phyloP scores from a whole-genome alignment of 2,797 vertebrate species.

The Vespertilio murinus region DNA sequence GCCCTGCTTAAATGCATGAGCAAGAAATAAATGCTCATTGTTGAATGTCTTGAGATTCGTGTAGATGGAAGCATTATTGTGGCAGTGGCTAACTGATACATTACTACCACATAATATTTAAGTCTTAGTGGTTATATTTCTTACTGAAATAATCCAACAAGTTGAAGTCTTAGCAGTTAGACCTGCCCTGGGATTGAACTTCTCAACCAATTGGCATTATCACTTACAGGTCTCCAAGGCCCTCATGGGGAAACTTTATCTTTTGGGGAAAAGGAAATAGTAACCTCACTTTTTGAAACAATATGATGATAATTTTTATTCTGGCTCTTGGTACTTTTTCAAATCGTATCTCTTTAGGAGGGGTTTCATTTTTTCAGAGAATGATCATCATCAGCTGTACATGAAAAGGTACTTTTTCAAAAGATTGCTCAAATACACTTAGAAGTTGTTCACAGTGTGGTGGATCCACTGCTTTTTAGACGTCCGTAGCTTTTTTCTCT shows the following conservation, averaged over 20 bases:
- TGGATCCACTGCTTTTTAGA: conserved; percentile 67
- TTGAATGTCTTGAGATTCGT: conserved; percentile 7
- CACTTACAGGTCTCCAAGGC: conserved; percentile 8
- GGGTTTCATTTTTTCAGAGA: conserved; percentile 60
- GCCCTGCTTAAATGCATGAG: not conserved
- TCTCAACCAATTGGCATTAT: conserved; percentile 21
- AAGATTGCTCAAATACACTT: conserved; percentile 73
- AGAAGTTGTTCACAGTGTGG: conserved; percentile 70
- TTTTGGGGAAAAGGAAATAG: not conserved
- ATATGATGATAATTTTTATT: conserved; percentile 37
- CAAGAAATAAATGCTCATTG: conserved; percentile 25
- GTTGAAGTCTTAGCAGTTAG: not conserved
- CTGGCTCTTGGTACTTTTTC: conserved; percentile 61
- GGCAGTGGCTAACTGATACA: not conserved
- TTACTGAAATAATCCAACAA: conserved; percentile 23
- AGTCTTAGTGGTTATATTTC: conserved; percentile 35
- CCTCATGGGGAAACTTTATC: conserved; percentile 39
- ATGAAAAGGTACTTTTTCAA: conserved; percentile 64
- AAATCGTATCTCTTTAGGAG: conserved; percentile 60
- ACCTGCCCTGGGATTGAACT: conserved; percentile 3
- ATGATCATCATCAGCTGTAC: conserved; percentile 66
- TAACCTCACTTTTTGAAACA: conserved; percentile 53
- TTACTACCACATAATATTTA: conserved; percentile 43
- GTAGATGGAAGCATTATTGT: not conserved
- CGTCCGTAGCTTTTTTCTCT: conserved; percentile 67